A percentile compares a stretch with the other conserved stretches of the same genome.
phyloP scores from a whole-genome alignment of 2,113 vertebrate genomes.

The Cichladusa arquata region DNA sequence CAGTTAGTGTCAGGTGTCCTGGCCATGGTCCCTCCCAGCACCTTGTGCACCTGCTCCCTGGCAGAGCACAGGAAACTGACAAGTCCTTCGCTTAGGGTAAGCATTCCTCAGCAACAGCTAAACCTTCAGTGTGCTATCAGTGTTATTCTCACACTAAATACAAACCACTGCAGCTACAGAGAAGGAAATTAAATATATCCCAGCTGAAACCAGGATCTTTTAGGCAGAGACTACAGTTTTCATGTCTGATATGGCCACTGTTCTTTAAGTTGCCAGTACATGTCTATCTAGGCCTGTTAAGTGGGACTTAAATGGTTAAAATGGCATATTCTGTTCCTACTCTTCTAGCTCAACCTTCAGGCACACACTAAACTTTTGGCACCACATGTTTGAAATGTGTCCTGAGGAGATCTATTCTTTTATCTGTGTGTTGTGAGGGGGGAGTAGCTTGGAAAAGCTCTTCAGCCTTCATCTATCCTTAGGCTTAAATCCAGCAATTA shows the following conservation, averaged over 20 bases:
- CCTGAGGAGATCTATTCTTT: background rate
- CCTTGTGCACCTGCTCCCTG: background rate
- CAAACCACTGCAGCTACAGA: background rate
- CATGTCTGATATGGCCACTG: background rate
- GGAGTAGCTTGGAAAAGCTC: background rate
- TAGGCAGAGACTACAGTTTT: background rate
- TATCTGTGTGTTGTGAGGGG: rapidly evolving
- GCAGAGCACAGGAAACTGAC: background rate
- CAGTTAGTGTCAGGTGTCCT: background rate
- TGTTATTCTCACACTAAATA: background rate
- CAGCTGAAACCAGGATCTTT: background rate
- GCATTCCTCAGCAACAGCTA: background rate
- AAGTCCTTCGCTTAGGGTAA: background rate
- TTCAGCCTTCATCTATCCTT: background rate
- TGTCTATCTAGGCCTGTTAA: background rate
- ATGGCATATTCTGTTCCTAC: background rate
- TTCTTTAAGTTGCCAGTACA: background rate
- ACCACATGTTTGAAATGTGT: background rate
- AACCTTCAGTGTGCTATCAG: background rate
- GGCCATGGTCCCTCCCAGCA: background rate
- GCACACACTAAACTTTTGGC: background rate
- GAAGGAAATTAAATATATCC: background rate
- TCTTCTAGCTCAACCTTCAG: background rate
- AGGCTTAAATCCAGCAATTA: background rate
- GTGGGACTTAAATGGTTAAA: background rate